Evolutionary conservation across 2,113 vertebrate genomes (phyloP).

Genomic region (Oxygymnocypris stewartii): DNA sequence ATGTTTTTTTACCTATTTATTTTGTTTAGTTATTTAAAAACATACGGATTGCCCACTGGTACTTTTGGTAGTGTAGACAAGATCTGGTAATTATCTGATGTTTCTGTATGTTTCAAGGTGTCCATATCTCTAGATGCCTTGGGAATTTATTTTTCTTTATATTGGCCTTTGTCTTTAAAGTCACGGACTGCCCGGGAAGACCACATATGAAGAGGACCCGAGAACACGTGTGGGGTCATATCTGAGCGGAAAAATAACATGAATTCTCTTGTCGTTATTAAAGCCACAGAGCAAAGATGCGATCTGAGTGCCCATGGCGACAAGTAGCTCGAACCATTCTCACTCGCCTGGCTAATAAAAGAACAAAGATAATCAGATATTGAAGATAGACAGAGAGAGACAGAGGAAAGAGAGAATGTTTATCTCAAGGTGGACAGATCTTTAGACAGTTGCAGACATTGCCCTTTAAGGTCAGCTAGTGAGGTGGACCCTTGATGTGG

Average conservation of each 20-base stretch:
- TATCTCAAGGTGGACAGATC: conserved; percentile 43
- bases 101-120: background rate
- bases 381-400: conserved; percentile 34
- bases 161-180: background rate
- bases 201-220: background rate
- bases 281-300: conserved; percentile 46
- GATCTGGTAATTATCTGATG: background rate
- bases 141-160: background rate
- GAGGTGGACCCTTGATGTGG: conserved; percentile 32
- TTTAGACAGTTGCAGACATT: conserved; percentile 39
- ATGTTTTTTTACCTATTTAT: background rate
- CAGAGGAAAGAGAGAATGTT: conserved; percentile 14
- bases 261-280: conserved; percentile 34
- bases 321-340: conserved; percentile 27
- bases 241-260: conserved; percentile 30
- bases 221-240: conserved; percentile 31
- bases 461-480: conserved; percentile 34
- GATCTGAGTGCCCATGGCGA: conserved; percentile 42
- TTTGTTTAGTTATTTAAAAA: background rate
- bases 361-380: conserved; percentile 35
- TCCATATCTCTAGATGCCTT: background rate
- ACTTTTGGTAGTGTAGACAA: background rate
- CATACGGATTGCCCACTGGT: background rate
- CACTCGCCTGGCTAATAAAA: conserved; percentile 39
- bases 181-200: background rate